phyloP scores from a whole-genome alignment of 37 sponge, comb jelly and placozoan species.

The Chondrosia reniformis region DNA sequence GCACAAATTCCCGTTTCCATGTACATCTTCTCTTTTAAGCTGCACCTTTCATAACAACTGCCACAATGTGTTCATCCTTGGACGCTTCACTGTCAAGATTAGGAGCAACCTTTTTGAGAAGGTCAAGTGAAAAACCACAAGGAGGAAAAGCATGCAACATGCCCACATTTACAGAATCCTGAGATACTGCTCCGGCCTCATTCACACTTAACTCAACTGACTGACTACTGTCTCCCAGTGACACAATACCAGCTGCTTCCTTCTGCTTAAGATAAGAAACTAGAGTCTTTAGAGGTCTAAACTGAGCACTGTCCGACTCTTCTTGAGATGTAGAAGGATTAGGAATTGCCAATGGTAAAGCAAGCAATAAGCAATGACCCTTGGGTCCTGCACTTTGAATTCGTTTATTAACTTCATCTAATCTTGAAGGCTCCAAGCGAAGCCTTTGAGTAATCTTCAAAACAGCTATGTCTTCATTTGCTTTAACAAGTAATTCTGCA shows the following conservation, averaged over 20 bases:
- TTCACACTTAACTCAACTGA: neutral
- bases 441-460: conserved; percentile 89
- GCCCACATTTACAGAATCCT: conserved; percentile 50
- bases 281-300: conserved; percentile 81
- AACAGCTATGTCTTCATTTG: conserved; percentile 41
- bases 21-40: too few relatives aligned
- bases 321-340: conserved; percentile 16
- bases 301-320: conserved; percentile 30
- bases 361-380: conserved; percentile 82
- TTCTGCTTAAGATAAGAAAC: conserved; percentile 89
- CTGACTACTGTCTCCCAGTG: conserved; percentile 29
- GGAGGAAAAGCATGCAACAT: conserved; percentile 96
- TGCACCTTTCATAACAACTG: conserved; percentile 84
- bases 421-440: conserved; percentile 83
- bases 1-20: too few relatives aligned
- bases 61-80: conserved; percentile 92
- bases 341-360: conserved; percentile 69
- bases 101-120: conserved; percentile 76
- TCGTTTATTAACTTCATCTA: conserved; percentile 93
- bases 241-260: conserved; percentile 95
- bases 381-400: conserved; percentile 81
- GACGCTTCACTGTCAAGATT: conserved; percentile 68
- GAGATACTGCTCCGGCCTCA: neutral
- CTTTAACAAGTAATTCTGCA: conserved; percentile 55
- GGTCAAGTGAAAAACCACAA: conserved; percentile 82